Percentiles rank a stretch among this genome's conserved stretches.
phyloP scores from a whole-genome alignment of 1,140 invertebrate genomes.

The Drosophila elegans region DNA sequence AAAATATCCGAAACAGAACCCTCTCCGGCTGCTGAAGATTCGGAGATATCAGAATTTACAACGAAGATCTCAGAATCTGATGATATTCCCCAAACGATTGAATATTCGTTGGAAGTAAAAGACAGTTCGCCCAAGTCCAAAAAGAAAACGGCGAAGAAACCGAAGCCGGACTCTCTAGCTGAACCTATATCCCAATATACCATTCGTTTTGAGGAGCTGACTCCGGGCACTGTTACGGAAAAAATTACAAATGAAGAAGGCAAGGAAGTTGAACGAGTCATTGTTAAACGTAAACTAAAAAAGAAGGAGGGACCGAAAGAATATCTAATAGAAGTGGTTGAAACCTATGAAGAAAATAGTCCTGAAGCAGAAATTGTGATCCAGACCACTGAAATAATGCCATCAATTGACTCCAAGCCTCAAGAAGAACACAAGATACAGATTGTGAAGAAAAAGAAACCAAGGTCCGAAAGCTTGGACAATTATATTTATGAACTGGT shows the following conservation, averaged over 20 bases:
- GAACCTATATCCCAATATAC: constrained; percentile 50
- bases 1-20: constrained; percentile 51
- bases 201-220: constrained; percentile 75
- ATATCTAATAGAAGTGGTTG: constrained; percentile 73
- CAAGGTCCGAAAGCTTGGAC: constrained; percentile 64
- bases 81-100: constrained; percentile 12
- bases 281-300: constrained; percentile 69
- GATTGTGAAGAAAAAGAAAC: constrained; percentile 61
- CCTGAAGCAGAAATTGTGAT: constrained; percentile 64
- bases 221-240: constrained; percentile 63
- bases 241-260: constrained; percentile 83
- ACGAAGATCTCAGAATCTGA: constrained; percentile 35
- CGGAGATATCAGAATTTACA: constrained; percentile 1
- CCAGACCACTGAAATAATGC: constrained; percentile 74
- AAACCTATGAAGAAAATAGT: constrained; percentile 81
- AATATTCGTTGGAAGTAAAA: constrained; percentile 41
- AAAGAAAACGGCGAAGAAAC: constrained; percentile 64
- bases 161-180: constrained; percentile 1
- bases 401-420: constrained; percentile 57
- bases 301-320: constrained; percentile 66
- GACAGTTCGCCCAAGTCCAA: constrained; percentile 46
- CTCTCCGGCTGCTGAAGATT: constrained; percentile 1
- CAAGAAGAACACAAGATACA: constrained; percentile 70
- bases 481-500: constrained; percentile 63
- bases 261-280: constrained; percentile 63